These are phyloP conservation scores for Vireo altiloquus DNA, from an alignment of 2,113 vertebrate genomes.

Conservation along the genomic window DNA sequence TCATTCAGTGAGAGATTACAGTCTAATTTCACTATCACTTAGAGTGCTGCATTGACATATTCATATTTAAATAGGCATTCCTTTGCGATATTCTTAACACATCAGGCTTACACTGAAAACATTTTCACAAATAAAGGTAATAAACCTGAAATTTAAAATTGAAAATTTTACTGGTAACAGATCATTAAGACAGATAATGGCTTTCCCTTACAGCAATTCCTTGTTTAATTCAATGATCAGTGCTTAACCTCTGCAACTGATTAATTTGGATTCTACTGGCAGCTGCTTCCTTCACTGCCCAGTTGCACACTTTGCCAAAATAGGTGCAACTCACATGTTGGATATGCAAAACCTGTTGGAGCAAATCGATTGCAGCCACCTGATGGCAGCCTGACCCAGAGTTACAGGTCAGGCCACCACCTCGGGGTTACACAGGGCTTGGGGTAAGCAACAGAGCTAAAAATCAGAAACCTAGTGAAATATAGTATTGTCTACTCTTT, in stretches of 20 bases:
- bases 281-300: neutral
- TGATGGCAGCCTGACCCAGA: neutral
- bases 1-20: neutral
- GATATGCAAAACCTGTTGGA: neutral
- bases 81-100: neutral
- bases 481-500: neutral
- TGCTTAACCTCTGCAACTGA: neutral
- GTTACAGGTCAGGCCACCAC: neutral
- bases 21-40: neutral
- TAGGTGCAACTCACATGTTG: neutral
- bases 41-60: neutral
- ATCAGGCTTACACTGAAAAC: neutral
- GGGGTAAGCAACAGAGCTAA: neutral
- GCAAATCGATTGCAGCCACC: neutral
- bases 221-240: neutral
- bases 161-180: neutral
- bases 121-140: neutral
- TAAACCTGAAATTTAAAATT: neutral
- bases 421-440: neutral
- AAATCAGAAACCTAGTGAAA: fast-evolving
- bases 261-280: neutral
- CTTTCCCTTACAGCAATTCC: neutral
- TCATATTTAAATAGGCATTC: neutral
- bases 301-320: neutral
- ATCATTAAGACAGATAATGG: neutral